Evolutionary conservation across 2,888 invertebrate species (phyloP).

Genomic region (Conomelus anceps): DNA sequence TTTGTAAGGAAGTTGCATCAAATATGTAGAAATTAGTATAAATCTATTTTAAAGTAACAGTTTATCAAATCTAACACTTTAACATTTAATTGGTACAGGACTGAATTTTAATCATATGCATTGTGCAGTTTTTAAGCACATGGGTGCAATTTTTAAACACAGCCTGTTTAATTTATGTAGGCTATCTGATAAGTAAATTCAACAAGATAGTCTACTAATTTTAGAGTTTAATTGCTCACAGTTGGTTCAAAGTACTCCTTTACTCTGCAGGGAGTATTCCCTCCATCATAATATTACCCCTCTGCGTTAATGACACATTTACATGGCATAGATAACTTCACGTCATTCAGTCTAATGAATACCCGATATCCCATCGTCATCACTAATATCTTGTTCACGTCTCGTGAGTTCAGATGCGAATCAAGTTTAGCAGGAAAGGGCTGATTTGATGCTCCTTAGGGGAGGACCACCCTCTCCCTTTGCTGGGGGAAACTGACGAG

Average conservation of each 20-base stretch:
- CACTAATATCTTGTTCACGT: background rate
- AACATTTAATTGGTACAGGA: too few relatives aligned
- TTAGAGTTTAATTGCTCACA: background rate
- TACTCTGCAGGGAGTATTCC: background rate
- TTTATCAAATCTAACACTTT: too few relatives aligned
- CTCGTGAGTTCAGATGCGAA: background rate
- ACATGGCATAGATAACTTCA: background rate
- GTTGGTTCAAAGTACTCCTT: background rate
- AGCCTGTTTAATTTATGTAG: too few relatives aligned
- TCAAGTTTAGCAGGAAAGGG: background rate
- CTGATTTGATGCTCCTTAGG: background rate
- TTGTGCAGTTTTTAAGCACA: too few relatives aligned
- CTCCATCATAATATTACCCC: background rate
- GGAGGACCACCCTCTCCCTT: background rate
- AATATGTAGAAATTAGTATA: too few relatives aligned
- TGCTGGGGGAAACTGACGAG: background rate
- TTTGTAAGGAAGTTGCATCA: too few relatives aligned
- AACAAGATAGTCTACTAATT: background rate
- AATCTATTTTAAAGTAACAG: too few relatives aligned
- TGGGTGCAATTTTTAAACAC: too few relatives aligned
- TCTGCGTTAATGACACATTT: background rate
- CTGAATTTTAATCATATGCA: too few relatives aligned
- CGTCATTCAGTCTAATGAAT: background rate
- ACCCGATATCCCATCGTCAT: background rate
- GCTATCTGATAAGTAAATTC: too few relatives aligned